Evolutionary conservation across 2,888 invertebrate species (phyloP), one percentile per base, ranked within the genome.

Genomic region (Hyposoter dolosus): DNA sequence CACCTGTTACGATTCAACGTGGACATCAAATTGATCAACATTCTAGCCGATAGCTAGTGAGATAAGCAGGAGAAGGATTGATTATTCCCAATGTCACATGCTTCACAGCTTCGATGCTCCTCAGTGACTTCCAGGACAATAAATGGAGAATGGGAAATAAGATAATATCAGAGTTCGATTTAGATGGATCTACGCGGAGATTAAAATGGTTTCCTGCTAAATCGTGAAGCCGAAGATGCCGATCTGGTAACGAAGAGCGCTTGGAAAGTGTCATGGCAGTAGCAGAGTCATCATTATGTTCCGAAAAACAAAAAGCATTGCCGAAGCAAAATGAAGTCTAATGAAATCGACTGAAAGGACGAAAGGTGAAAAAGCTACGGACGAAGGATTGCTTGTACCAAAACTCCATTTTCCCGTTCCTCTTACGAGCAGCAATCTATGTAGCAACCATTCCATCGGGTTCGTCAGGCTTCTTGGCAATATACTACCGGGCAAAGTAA

Each of bases 401-500:
- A 77, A 69, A 78, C 66, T 75, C 66, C 23, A 35, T 56, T 47
- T 56, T 68, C 35, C 43, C 74, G 47, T 82, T 68, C 28, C 77
- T 63, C 79, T 85, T 76, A 78, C 77, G 50, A 75, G 45, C 28
- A 63, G 69, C 45, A 53, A 75, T 69, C 68, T 69, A 79, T 69
- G 80, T 43, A 56, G 66, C 28, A 53, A 66, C n/a, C 75, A 43
- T 45, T 84, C 66, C 66, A 76, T 78, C 47, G 69, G 65, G 63
- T 66, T 74, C 77, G 77, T 72, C 71, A 72, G 75, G 43, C 69
- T 69, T 71, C 40, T 65, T 32, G 63, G 69, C 76, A 78, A 65
- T 81, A 56, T 56, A 85, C 71, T 43, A 76, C 68, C 68, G 63
- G 88, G 28, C 28, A 85, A 89, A 90, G 90, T 89, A 90, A 93